These are phyloP conservation scores for Aphidius colemani DNA, from an alignment of 2,888 invertebrate species.

Conservation along the genomic window DNA sequence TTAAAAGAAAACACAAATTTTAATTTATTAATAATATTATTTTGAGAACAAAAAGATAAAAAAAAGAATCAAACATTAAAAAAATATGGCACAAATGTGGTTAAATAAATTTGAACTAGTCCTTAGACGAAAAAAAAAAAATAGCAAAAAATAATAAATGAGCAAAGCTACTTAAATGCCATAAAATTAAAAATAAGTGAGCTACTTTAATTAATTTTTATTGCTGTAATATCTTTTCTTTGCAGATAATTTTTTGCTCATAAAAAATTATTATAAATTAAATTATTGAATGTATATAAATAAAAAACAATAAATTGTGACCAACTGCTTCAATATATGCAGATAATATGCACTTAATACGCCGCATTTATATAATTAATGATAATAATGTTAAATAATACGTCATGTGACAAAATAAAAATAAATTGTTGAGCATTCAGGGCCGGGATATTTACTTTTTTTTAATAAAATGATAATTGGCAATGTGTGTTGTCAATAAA, in stretches of 20 bases:
- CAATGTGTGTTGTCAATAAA: slow-evolving; percentile 8
- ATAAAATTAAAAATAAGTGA: background rate
- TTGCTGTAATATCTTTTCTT: background rate
- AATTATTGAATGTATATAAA: background rate
- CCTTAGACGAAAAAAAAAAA: no score
- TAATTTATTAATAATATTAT: background rate
- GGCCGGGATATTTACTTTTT: background rate
- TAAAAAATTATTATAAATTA: slow-evolving; percentile 2
- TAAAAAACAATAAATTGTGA: slow-evolving; percentile 13
- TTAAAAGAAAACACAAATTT: background rate
- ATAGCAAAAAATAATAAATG: no score
- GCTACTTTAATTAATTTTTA: background rate
- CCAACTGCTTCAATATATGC: slow-evolving; percentile 14
- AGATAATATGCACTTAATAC: slow-evolving; percentile 2
- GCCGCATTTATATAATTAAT: slow-evolving; percentile 15
- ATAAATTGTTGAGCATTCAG: background rate
- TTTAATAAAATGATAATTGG: background rate
- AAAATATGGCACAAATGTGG: no score
- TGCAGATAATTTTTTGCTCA: background rate
- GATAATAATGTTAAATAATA: background rate
- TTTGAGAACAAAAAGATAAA: no score
- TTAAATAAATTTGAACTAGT: no score
- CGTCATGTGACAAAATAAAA: background rate
- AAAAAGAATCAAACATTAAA: no score
- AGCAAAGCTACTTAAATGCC: no score